Percentiles rank a stretch among this genome's conserved stretches.
Evolutionary conservation across 2,797 vertebrate species (phyloP).

Genomic region (Eutrigla gurnardus): DNA sequence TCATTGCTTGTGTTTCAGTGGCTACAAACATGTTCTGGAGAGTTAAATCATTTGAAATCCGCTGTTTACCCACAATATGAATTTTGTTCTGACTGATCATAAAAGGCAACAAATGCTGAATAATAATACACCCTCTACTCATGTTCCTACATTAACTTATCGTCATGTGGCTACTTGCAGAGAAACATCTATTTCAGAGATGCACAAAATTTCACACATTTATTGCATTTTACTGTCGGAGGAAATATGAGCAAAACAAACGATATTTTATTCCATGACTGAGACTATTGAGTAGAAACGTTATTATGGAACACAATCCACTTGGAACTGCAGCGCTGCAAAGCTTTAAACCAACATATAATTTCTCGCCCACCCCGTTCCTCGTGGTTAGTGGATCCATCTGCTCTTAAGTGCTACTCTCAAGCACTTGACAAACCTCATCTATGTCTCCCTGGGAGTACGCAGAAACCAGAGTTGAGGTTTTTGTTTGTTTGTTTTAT

Average conservation of each 20-base stretch:
- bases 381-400: constrained; percentile 30
- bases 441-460: constrained; percentile 15
- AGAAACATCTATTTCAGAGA: constrained; percentile 10
- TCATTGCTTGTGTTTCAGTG: neutral
- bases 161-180: neutral
- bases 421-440: constrained; percentile 36
- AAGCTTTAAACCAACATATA: constrained; percentile 35
- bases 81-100: constrained; percentile 5
- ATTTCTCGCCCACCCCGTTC: constrained; percentile 2
- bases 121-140: neutral
- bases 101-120: constrained; percentile 1
- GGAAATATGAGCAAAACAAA: neutral
- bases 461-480: neutral
- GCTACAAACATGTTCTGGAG: neutral
- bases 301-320: constrained; percentile 29
- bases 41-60: constrained; percentile 17
- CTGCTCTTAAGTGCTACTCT: constrained; percentile 41
- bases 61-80: constrained; percentile 3
- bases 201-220: neutral
- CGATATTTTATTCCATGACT: neutral
- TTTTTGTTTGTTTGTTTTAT: neutral
- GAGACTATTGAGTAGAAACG: constrained; percentile 2
- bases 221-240: neutral
- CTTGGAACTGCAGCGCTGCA: constrained; percentile 13
- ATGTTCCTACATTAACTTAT: neutral